A percentile compares a stretch with the other conserved stretches of the same genome.
Evolutionary conservation across 2,797 vertebrate species (phyloP).

Genomic region (Cuniculus paca): DNA sequence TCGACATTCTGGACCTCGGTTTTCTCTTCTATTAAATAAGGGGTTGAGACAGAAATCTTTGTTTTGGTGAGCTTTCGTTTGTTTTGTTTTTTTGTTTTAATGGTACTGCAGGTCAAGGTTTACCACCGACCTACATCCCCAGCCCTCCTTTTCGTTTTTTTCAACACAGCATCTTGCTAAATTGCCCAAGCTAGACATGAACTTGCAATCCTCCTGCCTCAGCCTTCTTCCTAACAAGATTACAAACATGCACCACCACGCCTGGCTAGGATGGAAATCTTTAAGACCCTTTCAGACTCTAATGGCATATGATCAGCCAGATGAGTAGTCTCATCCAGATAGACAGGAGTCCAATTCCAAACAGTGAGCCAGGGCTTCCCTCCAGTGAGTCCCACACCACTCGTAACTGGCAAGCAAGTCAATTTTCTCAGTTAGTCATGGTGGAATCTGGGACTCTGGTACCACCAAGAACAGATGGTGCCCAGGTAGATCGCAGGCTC

Average conservation of each 20-base stretch:
- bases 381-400: neutral
- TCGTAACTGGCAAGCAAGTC: neutral
- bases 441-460: neutral
- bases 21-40: neutral
- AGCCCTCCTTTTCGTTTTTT: neutral
- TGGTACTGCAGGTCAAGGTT: neutral
- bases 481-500: neutral
- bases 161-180: neutral
- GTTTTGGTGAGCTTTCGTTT: neutral
- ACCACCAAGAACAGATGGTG: neutral
- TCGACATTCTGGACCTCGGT: neutral
- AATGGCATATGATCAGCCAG: neutral
- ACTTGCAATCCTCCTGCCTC: neutral
- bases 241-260: neutral
- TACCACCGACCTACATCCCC: neutral
- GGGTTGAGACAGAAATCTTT: neutral
- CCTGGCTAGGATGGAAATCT: neutral
- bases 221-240: neutral
- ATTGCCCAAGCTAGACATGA: neutral
- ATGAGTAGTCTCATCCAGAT: neutral
- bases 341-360: slow-evolving; percentile 12
- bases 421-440: neutral
- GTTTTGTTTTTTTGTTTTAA: neutral
- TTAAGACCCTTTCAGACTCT: neutral
- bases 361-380: neutral